Evolutionary conservation across 1,140 invertebrate genomes (phyloP).

Genomic region (Radopholus similis): DNA sequence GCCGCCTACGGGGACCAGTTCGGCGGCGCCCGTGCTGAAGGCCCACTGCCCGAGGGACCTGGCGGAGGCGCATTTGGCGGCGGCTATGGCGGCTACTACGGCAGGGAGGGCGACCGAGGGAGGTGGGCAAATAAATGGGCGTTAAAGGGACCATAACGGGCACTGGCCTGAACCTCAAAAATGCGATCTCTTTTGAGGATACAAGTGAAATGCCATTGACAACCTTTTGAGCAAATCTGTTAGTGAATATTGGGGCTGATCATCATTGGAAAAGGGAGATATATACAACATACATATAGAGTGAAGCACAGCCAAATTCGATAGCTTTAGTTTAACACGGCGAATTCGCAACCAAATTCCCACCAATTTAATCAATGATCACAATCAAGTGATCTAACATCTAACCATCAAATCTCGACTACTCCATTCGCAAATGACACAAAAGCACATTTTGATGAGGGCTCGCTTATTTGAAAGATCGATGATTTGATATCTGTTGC

Average conservation of each 20-base stretch:
- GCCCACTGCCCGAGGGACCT: neutral
- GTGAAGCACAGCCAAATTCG: no score
- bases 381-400: neutral
- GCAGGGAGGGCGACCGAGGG: conserved; percentile 9
- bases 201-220: no score
- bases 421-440: neutral
- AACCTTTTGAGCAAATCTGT: no score
- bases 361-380: neutral
- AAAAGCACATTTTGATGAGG: neutral
- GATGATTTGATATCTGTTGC: neutral
- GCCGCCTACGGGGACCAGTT: neutral
- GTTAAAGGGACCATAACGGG: no score
- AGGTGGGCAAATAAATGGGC: no score
- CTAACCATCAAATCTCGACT: neutral
- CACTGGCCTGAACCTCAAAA: no score
- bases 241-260: no score
- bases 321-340: no score
- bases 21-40: neutral
- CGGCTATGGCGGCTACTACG: conserved; percentile 6
- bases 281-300: no score
- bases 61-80: neutral
- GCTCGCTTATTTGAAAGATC: neutral
- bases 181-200: no score
- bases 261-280: no score
- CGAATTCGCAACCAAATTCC: neutral